phyloP scores from a whole-genome alignment of 2,888 invertebrate genomes.

The Andrena dorsata region DNA sequence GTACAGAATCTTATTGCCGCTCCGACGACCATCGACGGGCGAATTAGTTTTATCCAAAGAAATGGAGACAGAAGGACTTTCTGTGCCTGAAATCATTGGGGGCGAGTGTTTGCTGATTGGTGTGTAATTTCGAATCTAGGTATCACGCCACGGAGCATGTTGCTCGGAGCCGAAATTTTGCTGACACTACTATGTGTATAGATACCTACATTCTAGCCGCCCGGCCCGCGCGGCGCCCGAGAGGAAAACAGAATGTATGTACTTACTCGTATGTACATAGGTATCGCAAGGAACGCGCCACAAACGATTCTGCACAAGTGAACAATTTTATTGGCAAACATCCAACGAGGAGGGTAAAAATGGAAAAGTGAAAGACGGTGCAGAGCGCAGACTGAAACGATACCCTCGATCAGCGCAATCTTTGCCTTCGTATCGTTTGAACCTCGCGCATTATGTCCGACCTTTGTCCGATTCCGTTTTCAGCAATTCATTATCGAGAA shows the following conservation, averaged over 20 bases:
- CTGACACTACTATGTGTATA: constrained; percentile 9
- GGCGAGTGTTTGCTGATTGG: neutral
- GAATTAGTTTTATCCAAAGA: too few species aligned
- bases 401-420: neutral
- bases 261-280: neutral
- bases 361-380: neutral
- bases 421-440: constrained; percentile 17
- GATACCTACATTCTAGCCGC: too few species aligned
- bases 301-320: neutral
- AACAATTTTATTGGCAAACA: neutral
- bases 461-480: constrained; percentile 1
- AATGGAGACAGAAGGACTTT: too few species aligned
- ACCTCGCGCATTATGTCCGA: constrained; percentile 21
- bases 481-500: too few species aligned
- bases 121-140: constrained; percentile 37
- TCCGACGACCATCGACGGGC: too few species aligned
- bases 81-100: neutral
- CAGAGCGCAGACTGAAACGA: neutral
- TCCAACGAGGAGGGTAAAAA: neutral
- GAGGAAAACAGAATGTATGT: neutral
- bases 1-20: too few species aligned
- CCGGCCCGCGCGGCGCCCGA: neutral
- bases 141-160: constrained; percentile 23
- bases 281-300: constrained; percentile 1
- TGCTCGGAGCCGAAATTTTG: constrained; percentile 37